Conservation (phyloP, 2,797 vertebrate species). For the Eidolon dupreanum region DNA sequence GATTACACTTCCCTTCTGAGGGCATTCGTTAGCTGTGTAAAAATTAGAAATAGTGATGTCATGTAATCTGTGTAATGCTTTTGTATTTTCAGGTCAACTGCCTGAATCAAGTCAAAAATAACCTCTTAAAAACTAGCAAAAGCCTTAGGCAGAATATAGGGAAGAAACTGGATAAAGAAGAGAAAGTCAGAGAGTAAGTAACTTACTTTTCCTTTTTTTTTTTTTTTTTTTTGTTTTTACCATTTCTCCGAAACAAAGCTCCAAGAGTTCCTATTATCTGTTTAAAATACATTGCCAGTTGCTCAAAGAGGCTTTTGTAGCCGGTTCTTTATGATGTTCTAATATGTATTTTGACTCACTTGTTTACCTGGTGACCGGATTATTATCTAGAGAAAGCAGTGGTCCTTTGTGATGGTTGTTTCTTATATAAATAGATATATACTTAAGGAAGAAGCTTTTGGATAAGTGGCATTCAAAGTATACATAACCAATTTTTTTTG, state of each 20-base stretch:
- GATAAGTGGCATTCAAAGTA: not conserved
- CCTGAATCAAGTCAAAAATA: slow-evolving; percentile 84
- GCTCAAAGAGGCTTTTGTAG: not conserved
- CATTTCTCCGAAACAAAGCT: not conserved
- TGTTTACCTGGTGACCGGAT: not conserved
- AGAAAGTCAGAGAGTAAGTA: slow-evolving; percentile 94
- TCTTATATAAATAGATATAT: not conserved
- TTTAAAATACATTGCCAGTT: not conserved
- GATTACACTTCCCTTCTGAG: not conserved
- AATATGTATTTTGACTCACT: not conserved
- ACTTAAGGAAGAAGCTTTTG: not conserved
- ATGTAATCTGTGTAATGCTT: slow-evolving; percentile 29
- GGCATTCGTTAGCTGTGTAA: not conserved
- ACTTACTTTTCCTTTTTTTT: not conserved
- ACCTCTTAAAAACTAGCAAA: slow-evolving; percentile 92
- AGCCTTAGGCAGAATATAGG: slow-evolving; percentile 89
- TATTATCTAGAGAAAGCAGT: not conserved
- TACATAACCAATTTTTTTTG: not conserved
- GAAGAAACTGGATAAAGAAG: slow-evolving; percentile 83
- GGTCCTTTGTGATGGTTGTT: not conserved
- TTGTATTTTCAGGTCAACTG: slow-evolving; percentile 84
- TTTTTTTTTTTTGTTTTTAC: not conserved
- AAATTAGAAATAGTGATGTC: not conserved
- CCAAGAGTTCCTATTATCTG: not conserved
- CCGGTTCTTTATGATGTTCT: not conserved